Evolutionary conservation across 2,113 vertebrate genomes (phyloP).

Genomic region (Bucco capensis): DNA sequence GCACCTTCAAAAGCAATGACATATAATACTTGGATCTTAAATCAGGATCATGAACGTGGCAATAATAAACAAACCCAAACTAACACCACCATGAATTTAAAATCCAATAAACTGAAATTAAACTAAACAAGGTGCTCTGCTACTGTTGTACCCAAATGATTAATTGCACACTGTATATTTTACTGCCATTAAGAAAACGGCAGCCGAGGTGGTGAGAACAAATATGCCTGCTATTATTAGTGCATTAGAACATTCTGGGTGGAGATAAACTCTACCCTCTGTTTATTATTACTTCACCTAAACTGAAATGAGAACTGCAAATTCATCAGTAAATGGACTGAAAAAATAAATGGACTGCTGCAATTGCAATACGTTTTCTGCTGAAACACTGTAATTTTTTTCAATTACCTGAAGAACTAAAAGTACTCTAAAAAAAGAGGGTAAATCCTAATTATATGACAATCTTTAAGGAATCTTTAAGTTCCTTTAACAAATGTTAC

Average conservation of each 20-base stretch:
- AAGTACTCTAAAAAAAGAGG: not conserved
- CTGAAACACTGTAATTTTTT: not conserved
- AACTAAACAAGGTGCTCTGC: not conserved
- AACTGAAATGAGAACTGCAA: constrained; percentile 12
- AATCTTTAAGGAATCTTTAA: not conserved
- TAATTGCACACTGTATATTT: not conserved
- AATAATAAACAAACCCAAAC: not conserved
- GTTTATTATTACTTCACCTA: constrained; percentile 1
- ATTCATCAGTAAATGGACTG: constrained; percentile 25
- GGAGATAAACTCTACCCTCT: not conserved
- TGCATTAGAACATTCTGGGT: not conserved
- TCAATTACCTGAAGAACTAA: not conserved
- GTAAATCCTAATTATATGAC: not conserved
- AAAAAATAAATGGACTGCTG: constrained; percentile 29
- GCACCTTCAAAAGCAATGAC: not conserved
- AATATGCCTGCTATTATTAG: not conserved
- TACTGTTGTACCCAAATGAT: not conserved
- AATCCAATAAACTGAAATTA: not conserved
- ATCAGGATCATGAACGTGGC: not conserved
- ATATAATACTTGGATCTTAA: not conserved
- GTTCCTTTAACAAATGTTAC: not conserved
- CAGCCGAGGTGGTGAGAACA: not conserved
- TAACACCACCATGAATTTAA: not conserved
- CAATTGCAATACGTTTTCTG: not conserved
- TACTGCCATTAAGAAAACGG: not conserved